These are phyloP conservation scores for Apamea crenata DNA, from an alignment of 2,888 invertebrate species.

Conservation along the genomic window DNA sequence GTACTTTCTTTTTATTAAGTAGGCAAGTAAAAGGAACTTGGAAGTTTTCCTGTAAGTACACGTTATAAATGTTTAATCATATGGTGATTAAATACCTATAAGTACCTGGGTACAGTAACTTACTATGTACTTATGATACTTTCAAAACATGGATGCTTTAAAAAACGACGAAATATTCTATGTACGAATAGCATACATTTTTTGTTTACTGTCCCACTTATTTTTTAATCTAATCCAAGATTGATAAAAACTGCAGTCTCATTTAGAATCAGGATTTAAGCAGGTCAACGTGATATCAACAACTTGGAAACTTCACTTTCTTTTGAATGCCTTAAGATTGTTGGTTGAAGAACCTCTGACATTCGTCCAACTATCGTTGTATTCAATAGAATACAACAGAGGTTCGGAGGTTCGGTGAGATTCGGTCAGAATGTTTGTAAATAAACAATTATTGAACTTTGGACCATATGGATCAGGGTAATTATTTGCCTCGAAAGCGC, in stretches of 20 bases:
- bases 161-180: conserved; percentile 10
- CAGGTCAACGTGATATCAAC: conserved; percentile 29
- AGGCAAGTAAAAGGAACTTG: conserved; percentile 44
- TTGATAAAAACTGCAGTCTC: conserved; percentile 44
- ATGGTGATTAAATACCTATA: conserved; percentile 1
- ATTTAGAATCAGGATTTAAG: conserved; percentile 42
- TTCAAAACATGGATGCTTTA: conserved; percentile 19
- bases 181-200: conserved; percentile 20
- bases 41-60: conserved; percentile 21
- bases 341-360: not conserved
- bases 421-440: not conserved
- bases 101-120: not conserved
- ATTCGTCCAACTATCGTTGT: not conserved
- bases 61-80: conserved; percentile 25
- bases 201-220: conserved; percentile 44
- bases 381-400: too few relatives aligned
- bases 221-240: conserved; percentile 13
- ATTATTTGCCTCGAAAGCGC: not conserved
- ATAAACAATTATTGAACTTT: conserved; percentile 4
- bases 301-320: conserved; percentile 36
- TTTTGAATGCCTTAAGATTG: conserved; percentile 4
- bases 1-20: conserved; percentile 44
- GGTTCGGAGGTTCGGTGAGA: too few relatives aligned
- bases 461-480: not conserved
- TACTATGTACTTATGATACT: not conserved